These are phyloP conservation scores for Noturus placidus DNA, from an alignment of 2,113 vertebrate species.

Conservation along the genomic window DNA sequence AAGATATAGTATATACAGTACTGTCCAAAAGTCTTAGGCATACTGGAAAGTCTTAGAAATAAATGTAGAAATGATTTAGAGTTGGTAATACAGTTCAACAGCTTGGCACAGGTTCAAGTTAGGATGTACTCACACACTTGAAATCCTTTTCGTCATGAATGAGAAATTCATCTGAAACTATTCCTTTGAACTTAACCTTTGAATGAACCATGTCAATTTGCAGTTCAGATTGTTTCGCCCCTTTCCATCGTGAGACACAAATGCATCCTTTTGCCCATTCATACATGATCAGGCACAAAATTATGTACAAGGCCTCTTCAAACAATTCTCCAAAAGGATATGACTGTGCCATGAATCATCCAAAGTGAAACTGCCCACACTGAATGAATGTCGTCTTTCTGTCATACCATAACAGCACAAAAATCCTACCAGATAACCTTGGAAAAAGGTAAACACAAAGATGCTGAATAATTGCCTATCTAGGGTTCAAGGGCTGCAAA, in stretches of 20 bases:
- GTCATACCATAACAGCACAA: neutral
- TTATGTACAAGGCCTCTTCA: constrained; percentile 10
- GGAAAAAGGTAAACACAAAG: constrained; percentile 4
- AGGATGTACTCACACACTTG: constrained; percentile 4
- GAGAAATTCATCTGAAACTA: constrained; percentile 22
- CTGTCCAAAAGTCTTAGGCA: neutral
- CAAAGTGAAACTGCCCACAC: constrained; percentile 44
- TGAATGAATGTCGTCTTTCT: constrained; percentile 21
- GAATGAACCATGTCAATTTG: constrained; percentile 7
- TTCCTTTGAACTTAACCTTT: constrained; percentile 25
- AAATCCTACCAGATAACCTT: constrained; percentile 21
- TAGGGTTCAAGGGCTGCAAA: constrained; percentile 44
- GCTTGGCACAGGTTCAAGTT: neutral
- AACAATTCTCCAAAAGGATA: constrained; percentile 16
- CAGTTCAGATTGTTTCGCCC: neutral
- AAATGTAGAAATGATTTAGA: too few relatives aligned
- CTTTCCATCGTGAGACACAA: neutral
- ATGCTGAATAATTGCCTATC: constrained; percentile 36
- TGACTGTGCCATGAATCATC: constrained; percentile 28
- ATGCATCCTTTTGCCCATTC: constrained; percentile 13
- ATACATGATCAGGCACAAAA: constrained; percentile 19
- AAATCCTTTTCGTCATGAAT: constrained; percentile 25
- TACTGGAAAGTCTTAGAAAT: neutral
- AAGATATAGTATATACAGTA: neutral
- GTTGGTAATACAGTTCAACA: neutral